These are phyloP conservation scores for Otocyon megalotis DNA, from an alignment of 2,113 vertebrate genomes.

Conservation along the genomic window DNA sequence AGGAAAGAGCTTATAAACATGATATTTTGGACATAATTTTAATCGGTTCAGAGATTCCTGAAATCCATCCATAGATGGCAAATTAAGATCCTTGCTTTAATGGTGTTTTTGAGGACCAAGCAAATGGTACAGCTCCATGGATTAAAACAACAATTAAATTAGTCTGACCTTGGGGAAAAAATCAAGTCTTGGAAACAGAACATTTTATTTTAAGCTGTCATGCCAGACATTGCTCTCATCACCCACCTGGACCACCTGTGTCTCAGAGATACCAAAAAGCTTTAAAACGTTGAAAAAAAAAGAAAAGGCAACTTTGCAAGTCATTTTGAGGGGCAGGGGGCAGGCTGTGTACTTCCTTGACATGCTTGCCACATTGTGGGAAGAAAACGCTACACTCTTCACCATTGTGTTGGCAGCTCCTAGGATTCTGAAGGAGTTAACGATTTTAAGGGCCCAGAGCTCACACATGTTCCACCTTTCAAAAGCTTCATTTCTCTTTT, in stretches of 20 bases:
- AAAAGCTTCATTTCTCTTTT: constrained; percentile 63
- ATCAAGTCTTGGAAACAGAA: not conserved
- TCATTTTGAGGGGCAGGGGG: not conserved
- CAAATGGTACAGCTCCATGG: not conserved
- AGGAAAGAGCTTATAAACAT: not conserved
- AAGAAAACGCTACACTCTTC: not conserved
- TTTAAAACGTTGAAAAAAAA: not conserved
- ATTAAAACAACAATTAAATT: constrained; percentile 1
- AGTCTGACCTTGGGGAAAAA: not conserved
- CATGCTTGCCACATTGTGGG: not conserved
- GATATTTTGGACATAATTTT: not conserved
- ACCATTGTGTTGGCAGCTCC: not conserved
- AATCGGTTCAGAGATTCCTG: not conserved
- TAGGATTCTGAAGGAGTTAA: constrained; percentile 46
- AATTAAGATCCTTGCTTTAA: not conserved
- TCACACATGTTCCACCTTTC: constrained; percentile 56
- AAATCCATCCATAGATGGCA: not conserved
- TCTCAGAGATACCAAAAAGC: not conserved
- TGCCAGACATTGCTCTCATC: not conserved
- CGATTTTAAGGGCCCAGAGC: constrained; percentile 46
- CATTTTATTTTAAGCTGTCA: not conserved
- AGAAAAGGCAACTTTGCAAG: not conserved
- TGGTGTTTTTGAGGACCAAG: not conserved
- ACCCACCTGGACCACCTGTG: not conserved
- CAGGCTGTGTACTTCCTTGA: not conserved